A percentile compares a stretch with the other conserved stretches of the same genome.
Conservation (phyloP, 2,888 invertebrate genomes). For the Carterocephalus palaemon region DNA sequence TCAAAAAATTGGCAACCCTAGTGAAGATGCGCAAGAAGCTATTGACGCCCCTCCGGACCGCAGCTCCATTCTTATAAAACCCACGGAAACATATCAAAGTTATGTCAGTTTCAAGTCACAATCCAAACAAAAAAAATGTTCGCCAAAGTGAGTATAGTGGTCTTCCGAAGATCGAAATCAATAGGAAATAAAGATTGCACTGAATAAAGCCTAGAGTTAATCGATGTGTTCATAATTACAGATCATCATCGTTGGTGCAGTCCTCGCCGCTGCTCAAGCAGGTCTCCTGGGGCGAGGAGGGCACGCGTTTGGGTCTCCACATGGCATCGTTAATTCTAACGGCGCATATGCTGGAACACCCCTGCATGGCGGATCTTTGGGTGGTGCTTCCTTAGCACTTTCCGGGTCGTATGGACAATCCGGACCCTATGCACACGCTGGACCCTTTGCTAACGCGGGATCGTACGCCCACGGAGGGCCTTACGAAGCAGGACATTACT, state of each 20-base stretch:
- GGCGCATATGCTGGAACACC: constrained; percentile 18
- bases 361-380: constrained; percentile 26
- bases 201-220: neutral
- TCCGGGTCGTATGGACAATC: constrained; percentile 31
- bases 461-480: constrained; percentile 34
- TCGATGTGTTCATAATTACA: constrained; percentile 36
- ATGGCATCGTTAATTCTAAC: constrained; percentile 27
- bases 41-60: constrained; percentile 65
- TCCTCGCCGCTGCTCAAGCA: constrained; percentile 68
- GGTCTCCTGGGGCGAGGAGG: constrained; percentile 60
- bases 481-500: constrained; percentile 34
- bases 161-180: constrained; percentile 2
- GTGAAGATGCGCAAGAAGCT: constrained; percentile 49
- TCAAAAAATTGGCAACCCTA: constrained; percentile 23
- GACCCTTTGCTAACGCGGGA: constrained; percentile 38
- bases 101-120: constrained; percentile 69
- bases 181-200: constrained; percentile 6
- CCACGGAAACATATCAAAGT: constrained; percentile 60
- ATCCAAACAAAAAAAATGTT: constrained; percentile 68
- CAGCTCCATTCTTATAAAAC: constrained; percentile 71
- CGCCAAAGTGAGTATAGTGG: constrained; percentile 59
- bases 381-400: constrained; percentile 23
- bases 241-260: constrained; percentile 59
- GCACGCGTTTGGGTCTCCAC: constrained; percentile 37
- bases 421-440: constrained; percentile 34